Evolutionary conservation across 2,888 invertebrate genomes (phyloP).

Genomic region (Heteromyza rotundicornis): DNA sequence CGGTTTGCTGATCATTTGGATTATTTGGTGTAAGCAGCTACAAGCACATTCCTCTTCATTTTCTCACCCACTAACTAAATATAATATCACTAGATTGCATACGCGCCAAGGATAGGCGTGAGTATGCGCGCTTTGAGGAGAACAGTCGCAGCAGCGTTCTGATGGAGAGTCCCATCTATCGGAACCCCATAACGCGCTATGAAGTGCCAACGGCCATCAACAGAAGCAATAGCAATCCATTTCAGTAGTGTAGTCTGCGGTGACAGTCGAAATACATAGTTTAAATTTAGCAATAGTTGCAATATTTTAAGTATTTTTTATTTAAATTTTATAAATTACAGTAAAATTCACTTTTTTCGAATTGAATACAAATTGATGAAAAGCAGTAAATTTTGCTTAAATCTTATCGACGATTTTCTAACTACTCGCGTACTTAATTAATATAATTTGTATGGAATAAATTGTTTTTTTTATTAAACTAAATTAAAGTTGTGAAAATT

Average conservation of each 20-base stretch:
- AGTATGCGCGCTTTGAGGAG: constrained; percentile 66
- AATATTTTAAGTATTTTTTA: neutral
- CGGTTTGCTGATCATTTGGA: constrained; percentile 63
- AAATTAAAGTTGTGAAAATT: no score
- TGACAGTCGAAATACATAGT: neutral
- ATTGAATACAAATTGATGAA: neutral
- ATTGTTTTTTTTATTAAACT: no score
- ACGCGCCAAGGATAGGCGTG: constrained; percentile 65
- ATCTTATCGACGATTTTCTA: no score
- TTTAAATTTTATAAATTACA: neutral
- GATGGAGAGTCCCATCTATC: constrained; percentile 68
- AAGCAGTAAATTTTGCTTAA: neutral
- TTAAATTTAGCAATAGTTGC: neutral
- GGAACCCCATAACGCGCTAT: constrained; percentile 67
- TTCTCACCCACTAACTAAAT: no score
- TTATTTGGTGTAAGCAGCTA: constrained; percentile 61
- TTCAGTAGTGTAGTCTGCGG: neutral
- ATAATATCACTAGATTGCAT: no score
- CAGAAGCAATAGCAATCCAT: neutral
- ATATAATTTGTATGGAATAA: no score
- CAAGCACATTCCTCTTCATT: no score
- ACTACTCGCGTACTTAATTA: no score
- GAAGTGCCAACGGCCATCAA: constrained; percentile 67
- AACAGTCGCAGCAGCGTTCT: constrained; percentile 40
- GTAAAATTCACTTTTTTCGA: neutral